Evolutionary conservation across 2,888 invertebrate species (phyloP), one percentile per base, ranked within the genome.

Genomic region (Campopleginae sp.): DNA sequence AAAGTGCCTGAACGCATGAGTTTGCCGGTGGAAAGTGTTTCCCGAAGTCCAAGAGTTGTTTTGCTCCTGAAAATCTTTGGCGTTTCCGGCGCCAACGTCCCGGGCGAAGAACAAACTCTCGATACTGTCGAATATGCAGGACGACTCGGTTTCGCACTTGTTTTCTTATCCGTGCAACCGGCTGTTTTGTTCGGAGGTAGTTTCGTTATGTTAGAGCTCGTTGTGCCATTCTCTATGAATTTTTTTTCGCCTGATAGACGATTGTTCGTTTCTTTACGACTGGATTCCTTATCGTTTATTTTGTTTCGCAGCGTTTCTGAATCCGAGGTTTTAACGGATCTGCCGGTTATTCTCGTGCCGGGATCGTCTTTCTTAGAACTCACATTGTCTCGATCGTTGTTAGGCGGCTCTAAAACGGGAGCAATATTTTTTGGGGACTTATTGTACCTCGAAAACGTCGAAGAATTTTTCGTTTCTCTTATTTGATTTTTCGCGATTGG

Each of bases 61-160:
- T 93, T 93, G 79, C 93, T 93, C 44, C 93, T 90, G 61, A 89
- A 79, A 74, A 93, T 90, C 78, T 88, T 91, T 3, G 92, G 90
- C 27, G 89, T 86, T 79, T 93, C 92, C 2, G 78, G 82, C 0
- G 75, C 7, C 38, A 68, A 54, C 31, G 54, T n/a, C n/a, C 78
- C 66, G 31, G 65, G 23, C 14, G 82, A 72, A 14, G 66, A 48
- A 74, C 89, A 92, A 75, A 87, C 94, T 88, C 94, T 93, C 0
- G 94, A 94, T 48, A 95, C 94, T 0, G 94, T 93, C 0, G 95
- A 94, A 89, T 95, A 95, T 7, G 94, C 94, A 23, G 94, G 92
- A 74, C 92, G 91, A 17, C 88, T 84, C 38, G 89, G 72, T 74
- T 84, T 86, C 6, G 79, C 68, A 17, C 80, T 78, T 8, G 58